Evolutionary conservation across 2,113 vertebrate species (phyloP).

Genomic region (Halichoeres trimaculatus): DNA sequence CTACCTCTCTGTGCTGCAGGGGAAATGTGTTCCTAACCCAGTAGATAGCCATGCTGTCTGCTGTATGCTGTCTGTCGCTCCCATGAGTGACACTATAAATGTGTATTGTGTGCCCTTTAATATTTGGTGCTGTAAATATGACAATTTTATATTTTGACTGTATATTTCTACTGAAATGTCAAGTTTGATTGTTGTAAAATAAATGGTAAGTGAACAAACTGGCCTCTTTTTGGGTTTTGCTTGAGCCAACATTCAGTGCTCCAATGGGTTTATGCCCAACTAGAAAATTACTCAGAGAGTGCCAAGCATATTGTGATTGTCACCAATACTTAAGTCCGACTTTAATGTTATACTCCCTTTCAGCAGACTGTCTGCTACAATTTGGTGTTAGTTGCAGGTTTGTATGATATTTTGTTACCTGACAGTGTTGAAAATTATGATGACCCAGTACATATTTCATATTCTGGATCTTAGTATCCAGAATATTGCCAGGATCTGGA

Average conservation of each 20-base stretch:
- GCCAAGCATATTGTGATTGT: too few species aligned
- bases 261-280: too few species aligned
- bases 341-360: too few species aligned
- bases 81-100: conserved; percentile 55
- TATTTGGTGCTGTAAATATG: conserved; percentile 78
- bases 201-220: conserved; percentile 60
- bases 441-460: too few species aligned
- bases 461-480: too few species aligned
- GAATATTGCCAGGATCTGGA: too few species aligned
- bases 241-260: conserved; percentile 2
- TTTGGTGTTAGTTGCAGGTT: too few species aligned
- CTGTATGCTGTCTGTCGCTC: conserved; percentile 62
- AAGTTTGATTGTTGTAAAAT: conserved; percentile 74
- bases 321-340: too few species aligned
- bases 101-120: conserved; percentile 56
- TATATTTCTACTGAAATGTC: conserved; percentile 80
- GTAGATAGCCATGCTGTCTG: conserved; percentile 58
- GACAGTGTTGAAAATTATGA: too few species aligned
- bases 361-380: too few species aligned
- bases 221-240: conserved; percentile 10
- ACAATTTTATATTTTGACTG: conserved; percentile 78
- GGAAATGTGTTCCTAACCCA: conserved; percentile 58
- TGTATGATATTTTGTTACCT: too few species aligned
- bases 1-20: conserved; percentile 78
- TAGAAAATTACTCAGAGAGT: too few species aligned